Evolutionary conservation across 1,140 invertebrate genomes (phyloP), one percentile per base, ranked within the genome.

Genomic region (Phenacoccus solenopsis): DNA sequence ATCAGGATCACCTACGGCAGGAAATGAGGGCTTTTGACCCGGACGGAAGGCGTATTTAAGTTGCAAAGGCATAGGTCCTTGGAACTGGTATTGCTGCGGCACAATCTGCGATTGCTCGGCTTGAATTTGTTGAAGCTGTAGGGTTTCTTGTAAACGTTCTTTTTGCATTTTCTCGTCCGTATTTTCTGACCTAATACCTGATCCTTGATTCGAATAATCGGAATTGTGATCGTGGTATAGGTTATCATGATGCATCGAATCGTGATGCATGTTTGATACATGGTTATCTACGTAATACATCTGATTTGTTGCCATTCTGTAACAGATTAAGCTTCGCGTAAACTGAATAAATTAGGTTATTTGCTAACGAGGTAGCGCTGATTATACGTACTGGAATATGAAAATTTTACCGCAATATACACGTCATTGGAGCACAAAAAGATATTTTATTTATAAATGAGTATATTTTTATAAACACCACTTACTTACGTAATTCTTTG

Each of bases 1-100:
- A 79, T 96, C 94, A 16, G 75, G 74, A 71, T 76, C 76, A 22
- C 69, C 69, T n/a, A 25, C 38, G 1, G 61, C 35, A 35, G 24
- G 71, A 71, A 69, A 68, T 21, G 67, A 69, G 28, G 71, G 71
- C 28, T 68, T 68, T n/a, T 59, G 67, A 69, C 68, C 30, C 22
- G 69, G 27, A 71, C 67, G 59, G 20, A 64, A 64, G 1, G 71
- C 56, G 24, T 68, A 25, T 35, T 68, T 68, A 1, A 71, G 38
- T 13, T 71, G 57, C 64, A 71, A 71, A 22, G 71, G 71, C 59
- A 71, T 71, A 10, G 71, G 71, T 21, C 71, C 71, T 64, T 71
- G 71, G 35, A 71, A 71, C 25, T 68, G 59, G 57, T 71, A 71
- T 49, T 69, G 68, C 22, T 68, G 68, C 7, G 71, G 71, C 59